Conservation (phyloP, 2,888 invertebrate genomes). For the Bruchidius siliquastri region DNA sequence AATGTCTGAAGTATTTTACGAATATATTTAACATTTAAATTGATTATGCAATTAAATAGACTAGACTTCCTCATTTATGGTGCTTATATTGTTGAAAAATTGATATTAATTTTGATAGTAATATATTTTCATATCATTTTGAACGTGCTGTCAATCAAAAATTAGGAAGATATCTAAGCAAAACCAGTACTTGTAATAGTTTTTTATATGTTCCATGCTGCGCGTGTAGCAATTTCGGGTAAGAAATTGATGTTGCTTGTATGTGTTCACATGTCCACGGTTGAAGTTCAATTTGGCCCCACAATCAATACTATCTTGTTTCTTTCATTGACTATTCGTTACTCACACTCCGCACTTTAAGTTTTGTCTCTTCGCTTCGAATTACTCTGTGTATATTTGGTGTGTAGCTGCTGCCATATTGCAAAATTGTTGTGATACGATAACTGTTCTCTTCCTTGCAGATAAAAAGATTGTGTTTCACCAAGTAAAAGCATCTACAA, state of each 20-base stretch:
- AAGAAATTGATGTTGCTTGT: conserved; percentile 36
- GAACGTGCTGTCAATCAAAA: background rate
- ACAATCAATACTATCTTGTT: background rate
- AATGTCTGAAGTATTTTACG: no score
- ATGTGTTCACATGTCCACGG: background rate
- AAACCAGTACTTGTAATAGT: conserved; percentile 42
- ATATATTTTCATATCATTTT: background rate
- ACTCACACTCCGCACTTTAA: no score
- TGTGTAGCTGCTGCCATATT: no score
- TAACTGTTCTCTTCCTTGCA: no score
- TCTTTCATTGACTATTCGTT: background rate
- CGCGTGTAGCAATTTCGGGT: conserved; percentile 54
- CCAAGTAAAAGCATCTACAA: no score
- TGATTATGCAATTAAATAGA: no score
- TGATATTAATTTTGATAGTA: background rate
- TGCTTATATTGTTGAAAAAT: background rate
- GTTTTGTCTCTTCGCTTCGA: no score
- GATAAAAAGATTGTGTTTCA: no score
- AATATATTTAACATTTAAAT: no score
- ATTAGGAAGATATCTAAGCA: conserved; percentile 8
- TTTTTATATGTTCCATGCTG: conserved; percentile 52
- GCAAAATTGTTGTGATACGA: no score
- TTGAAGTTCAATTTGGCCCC: background rate
- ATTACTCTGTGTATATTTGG: no score
- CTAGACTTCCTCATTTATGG: background rate